Percentiles rank a stretch among this genome's conserved stretches.
Evolutionary conservation across 2,113 vertebrate genomes (phyloP).

Genomic region (Oceanites oceanicus): DNA sequence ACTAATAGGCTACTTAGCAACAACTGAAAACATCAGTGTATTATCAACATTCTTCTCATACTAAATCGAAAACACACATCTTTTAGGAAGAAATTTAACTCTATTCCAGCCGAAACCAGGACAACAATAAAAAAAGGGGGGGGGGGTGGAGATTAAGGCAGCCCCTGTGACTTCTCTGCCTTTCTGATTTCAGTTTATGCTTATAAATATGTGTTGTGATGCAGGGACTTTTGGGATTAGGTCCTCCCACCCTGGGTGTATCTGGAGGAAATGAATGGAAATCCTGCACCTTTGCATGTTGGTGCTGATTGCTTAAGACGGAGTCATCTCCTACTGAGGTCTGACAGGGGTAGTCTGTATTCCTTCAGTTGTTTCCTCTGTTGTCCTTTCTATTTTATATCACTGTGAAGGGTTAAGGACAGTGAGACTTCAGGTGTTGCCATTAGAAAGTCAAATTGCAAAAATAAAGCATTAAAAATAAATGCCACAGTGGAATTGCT

Average conservation of each 20-base stretch:
- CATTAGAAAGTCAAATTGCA: slow-evolving; percentile 34
- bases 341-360: neutral
- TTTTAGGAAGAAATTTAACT: too few relatives aligned
- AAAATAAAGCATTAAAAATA: slow-evolving; percentile 42
- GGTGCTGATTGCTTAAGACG: neutral
- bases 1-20: too few relatives aligned
- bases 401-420: slow-evolving; percentile 22
- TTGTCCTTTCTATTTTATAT: neutral
- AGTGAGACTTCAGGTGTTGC: slow-evolving; percentile 36
- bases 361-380: neutral
- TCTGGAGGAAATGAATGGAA: neutral
- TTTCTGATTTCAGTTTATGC: neutral
- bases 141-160: neutral
- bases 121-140: neutral
- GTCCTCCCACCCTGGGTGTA: neutral
- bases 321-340: neutral
- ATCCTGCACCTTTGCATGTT: neutral
- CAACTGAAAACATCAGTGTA: too few relatives aligned
- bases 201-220: neutral
- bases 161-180: neutral
- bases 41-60: too few relatives aligned
- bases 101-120: too few relatives aligned
- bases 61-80: too few relatives aligned
- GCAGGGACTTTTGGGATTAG: neutral
- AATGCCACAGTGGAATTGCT: neutral